These are phyloP conservation scores for Enteromius fasciolatus DNA, from an alignment of 2,797 vertebrate species.

Conservation along the genomic window DNA sequence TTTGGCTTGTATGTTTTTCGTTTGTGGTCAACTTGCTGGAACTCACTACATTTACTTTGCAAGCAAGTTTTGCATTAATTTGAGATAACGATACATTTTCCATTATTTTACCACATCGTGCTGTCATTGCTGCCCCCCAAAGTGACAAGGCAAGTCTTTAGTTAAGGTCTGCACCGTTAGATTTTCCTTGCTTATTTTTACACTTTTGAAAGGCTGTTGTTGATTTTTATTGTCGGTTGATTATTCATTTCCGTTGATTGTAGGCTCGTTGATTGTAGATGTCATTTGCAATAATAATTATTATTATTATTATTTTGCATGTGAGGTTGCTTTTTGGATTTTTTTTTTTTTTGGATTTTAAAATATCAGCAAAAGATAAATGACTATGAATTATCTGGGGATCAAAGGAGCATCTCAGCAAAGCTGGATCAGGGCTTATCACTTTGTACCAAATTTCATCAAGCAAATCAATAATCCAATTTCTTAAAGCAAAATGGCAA, in stretches of 20 bases:
- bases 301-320: neutral
- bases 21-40: constrained; percentile 2
- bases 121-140: neutral
- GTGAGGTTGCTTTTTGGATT: too few relatives aligned
- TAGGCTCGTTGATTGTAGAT: neutral
- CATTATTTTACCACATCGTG: neutral
- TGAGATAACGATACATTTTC: constrained; percentile 1
- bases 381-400: neutral
- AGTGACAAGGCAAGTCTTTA: neutral
- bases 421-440: neutral
- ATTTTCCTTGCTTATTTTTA: neutral
- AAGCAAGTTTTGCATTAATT: neutral
- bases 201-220: neutral
- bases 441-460: too few relatives aligned
- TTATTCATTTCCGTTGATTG: constrained; percentile 13
- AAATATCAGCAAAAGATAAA: neutral
- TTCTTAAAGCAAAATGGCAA: neutral
- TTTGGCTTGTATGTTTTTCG: too few relatives aligned
- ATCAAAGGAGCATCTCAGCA: neutral
- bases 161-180: neutral
- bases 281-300: neutral
- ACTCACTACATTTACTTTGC: neutral
- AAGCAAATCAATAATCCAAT: neutral
- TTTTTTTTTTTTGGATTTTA: neutral
- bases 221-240: neutral